Conservation (phyloP, 2,797 vertebrate species). For the Hemitrygon akajei region DNA sequence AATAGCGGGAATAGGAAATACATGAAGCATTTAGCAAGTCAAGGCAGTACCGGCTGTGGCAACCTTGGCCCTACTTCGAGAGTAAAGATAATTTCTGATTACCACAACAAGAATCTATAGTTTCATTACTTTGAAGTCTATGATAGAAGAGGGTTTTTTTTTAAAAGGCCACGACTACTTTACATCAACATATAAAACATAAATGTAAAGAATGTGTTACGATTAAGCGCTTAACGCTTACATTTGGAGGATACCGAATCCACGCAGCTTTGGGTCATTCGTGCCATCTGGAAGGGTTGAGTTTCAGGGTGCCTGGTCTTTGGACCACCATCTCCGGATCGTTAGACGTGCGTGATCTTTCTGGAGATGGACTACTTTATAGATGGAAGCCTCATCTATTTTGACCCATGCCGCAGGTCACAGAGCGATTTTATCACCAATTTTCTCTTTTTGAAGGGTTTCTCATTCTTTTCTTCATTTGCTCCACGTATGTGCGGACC, state of each 20-base stretch:
- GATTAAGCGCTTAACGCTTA: not conserved
- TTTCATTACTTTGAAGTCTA: not conserved
- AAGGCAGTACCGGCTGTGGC: not conserved
- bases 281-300: not conserved
- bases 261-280: not conserved
- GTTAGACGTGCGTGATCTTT: not conserved
- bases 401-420: not conserved
- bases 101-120: not conserved
- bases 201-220: no score
- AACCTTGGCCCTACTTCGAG: not conserved
- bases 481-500: not conserved
- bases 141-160: not conserved
- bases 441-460: not conserved
- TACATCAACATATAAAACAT: not conserved
- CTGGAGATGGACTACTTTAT: not conserved
- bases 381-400: not conserved
- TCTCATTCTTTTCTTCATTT: not conserved
- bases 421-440: not conserved
- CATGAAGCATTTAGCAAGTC: not conserved
- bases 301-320: not conserved
- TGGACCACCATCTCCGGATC: not conserved
- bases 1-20: not conserved
- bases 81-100: not conserved
- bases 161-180: not conserved
- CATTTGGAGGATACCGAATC: not conserved